Conservation (phyloP, 2,888 invertebrate species). For the Dione vanillae region DNA sequence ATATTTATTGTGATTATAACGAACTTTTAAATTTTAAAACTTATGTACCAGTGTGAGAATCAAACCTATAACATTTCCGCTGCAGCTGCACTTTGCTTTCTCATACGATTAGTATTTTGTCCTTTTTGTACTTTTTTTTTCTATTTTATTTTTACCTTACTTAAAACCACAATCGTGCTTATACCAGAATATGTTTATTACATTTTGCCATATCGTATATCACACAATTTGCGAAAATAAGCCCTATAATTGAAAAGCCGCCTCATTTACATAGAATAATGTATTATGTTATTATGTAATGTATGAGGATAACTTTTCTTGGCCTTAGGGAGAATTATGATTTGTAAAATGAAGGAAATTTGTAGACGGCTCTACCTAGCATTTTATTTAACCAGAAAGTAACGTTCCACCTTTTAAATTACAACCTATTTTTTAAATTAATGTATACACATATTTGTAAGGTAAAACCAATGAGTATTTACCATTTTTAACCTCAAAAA, state of each 20-base stretch:
- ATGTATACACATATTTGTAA: not conserved
- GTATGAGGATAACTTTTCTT: conserved; percentile 6
- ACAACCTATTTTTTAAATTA: not conserved
- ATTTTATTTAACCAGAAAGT: not conserved
- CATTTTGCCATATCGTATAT: conserved; percentile 9
- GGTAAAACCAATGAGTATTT: not conserved
- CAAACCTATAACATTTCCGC: too few relatives aligned
- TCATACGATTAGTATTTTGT: too few relatives aligned
- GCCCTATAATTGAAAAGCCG: conserved; percentile 5
- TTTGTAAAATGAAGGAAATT: conserved; percentile 9
- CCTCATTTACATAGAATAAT: conserved; percentile 15
- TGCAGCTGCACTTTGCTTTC: too few relatives aligned
- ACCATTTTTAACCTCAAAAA: not conserved
- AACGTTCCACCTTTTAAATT: not conserved
- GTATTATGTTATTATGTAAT: conserved; percentile 9
- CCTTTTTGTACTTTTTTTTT: too few relatives aligned
- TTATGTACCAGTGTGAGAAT: too few relatives aligned
- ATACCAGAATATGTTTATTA: not conserved
- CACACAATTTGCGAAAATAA: conserved; percentile 3
- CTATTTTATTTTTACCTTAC: not conserved
- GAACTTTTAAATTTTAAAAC: too few relatives aligned
- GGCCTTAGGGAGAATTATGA: not conserved
- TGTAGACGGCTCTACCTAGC: not conserved
- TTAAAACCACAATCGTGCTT: not conserved
- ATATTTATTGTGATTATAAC: too few relatives aligned